Evolutionary conservation across 2,797 vertebrate species (phyloP), one percentile per base, ranked within the genome.

Genomic region (Helarctos malayanus): DNA sequence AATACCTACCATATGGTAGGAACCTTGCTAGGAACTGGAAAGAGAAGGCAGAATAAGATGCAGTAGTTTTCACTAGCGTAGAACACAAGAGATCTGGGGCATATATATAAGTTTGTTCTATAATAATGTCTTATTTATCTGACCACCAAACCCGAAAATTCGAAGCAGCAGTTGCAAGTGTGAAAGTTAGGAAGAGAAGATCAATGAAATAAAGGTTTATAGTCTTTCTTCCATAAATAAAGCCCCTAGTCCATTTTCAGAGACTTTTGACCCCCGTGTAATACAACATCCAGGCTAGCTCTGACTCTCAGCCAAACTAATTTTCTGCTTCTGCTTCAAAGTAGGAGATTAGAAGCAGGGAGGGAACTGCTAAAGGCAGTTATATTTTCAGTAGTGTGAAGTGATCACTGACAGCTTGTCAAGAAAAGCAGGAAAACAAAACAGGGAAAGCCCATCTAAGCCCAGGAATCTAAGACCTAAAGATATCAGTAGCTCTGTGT

Each of bases 241-340:
- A 14, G 8, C 27, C 27, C 5, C 32, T 3, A 54, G 71, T 80
- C 38, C 68, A 92, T 94, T 95, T 94, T 89, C 27, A 41, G 83
- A 92, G 85, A 79, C 68, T 89, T 88, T 89, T 83, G 88, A 89
- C 79, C 32, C 57, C 35, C 21, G 29, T 61, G 94, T 91, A 82
- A 73, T 91, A 89, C 49, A 95, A 76, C 25, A 80, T 57, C 29
- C 61, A 89, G 47, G 29, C 57, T 41, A 47, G 61, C 49, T 54
- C 85, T 94, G 88, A 96, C 63, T 68, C 61, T 79, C n/a, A 71
- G 68, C 73, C 92, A 97, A 98, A 95, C 59, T 96, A 84, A 97
- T 96, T 97, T 96, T 97, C 94, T 95, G 71, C 41, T 92, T 59
- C 73, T 59, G 88, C 92, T 96, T 95, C 90, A 95, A 93, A 97